phyloP scores from a whole-genome alignment of 2,113 vertebrate genomes.

The Myiopsitta monachus region DNA sequence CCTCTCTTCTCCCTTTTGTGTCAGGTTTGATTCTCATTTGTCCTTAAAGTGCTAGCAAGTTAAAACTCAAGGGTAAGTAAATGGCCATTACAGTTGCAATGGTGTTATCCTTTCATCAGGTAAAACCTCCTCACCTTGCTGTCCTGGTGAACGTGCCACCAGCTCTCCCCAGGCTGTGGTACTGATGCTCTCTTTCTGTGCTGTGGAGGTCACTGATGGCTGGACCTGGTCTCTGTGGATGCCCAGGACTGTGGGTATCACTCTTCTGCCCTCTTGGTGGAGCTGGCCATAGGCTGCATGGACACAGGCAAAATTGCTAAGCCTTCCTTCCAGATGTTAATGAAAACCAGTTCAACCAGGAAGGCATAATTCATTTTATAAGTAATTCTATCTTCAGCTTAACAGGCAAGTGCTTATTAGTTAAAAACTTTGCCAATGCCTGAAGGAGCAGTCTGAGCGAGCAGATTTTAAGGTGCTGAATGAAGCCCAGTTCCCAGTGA shows the following conservation, averaged over 20 bases:
- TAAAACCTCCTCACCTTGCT: background rate
- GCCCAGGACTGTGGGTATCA: background rate
- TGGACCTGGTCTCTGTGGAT: fast-evolving
- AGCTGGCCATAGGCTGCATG: background rate
- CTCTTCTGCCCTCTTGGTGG: fast-evolving
- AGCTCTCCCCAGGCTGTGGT: background rate
- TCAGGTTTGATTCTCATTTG: background rate
- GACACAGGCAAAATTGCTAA: background rate
- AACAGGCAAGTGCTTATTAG: background rate
- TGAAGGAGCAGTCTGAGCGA: background rate
- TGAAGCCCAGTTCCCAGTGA: background rate
- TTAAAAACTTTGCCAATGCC: background rate
- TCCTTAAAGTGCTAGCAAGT: background rate
- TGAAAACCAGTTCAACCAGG: background rate
- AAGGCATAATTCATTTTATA: background rate
- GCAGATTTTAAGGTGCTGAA: background rate
- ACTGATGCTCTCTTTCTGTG: fast-evolving
- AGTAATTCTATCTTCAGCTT: background rate
- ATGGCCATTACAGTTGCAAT: background rate
- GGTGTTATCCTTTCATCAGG: background rate
- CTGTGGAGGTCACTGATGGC: background rate
- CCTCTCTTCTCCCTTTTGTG: background rate
- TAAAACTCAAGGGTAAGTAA: background rate
- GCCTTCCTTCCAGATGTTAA: background rate
- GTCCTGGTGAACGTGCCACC: background rate